Evolutionary conservation across 2,797 vertebrate genomes (phyloP), one percentile per base, ranked within the genome.

Genomic region (Falco berigora): DNA sequence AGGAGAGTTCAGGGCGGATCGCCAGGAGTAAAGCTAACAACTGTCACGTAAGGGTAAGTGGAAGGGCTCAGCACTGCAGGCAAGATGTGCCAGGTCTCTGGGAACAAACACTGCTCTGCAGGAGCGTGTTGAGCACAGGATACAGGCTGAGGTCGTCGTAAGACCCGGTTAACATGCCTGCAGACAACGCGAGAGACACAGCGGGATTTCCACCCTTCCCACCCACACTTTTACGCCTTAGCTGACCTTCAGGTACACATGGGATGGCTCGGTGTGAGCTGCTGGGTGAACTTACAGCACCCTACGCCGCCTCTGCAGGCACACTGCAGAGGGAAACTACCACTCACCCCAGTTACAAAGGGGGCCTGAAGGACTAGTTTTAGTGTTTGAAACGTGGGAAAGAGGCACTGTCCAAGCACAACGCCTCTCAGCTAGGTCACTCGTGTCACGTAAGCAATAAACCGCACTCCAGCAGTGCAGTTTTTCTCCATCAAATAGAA

Each of bases 371-470:
- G 49, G 27, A 3, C 8, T 34, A 5, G 3, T 25, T 8, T 8
- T 14, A 1, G 25, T 8, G 63, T 44, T 8, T 12, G 30, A 27
- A 40, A 46, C 0, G 12, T 0, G 4, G 34, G 17, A 30, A 23
- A 4, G 40, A n/a, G 67, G 28, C 32, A 2, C 21, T 28, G 32
- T 5, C 6, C 5, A 2, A 14, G 36, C 18, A 44, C 2, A 20
- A 42, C 49, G 40, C 12, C 32, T 34, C 15, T 63, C 30, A 8
- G 1, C 40, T 12, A 40, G n/a, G 24, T 18, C 73, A 25, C 44
- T 49, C 18, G 0, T 23, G 10, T 44, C 21, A 14, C 2, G 0
- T 6, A 19, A 49, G 42, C 17, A 10, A 23, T 2, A 14, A 67
- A 23, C n/a, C 14, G 38, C 25, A 5, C 55, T 55, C 44, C 34